phyloP scores from a whole-genome alignment of 2,797 vertebrate species.

The Pseudomugil gertrudae region DNA sequence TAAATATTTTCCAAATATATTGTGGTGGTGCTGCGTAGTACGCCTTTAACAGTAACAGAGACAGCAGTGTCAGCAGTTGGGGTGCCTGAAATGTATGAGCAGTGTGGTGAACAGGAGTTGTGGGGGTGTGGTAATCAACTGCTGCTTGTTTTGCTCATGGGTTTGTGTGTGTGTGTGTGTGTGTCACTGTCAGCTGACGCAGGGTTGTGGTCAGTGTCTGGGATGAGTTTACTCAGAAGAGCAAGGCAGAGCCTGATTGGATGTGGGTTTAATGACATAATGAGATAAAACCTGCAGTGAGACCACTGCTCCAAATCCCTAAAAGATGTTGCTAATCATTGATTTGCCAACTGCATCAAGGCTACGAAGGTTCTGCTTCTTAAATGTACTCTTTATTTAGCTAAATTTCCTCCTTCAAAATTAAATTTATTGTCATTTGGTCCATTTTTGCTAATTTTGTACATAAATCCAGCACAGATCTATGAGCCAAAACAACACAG shows the following conservation, averaged over 20 bases:
- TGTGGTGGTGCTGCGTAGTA: not conserved
- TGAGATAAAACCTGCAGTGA: conserved; percentile 59
- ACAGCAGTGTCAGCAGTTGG: conserved; percentile 16
- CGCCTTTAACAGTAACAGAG: not conserved
- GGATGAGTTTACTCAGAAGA: conserved; percentile 71
- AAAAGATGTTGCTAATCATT: conserved; percentile 24
- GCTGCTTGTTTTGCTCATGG: conserved; percentile 49
- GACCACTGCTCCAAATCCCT: conserved; percentile 26
- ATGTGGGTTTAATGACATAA: conserved; percentile 73
- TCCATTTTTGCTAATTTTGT: not conserved
- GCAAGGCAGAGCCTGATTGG: conserved; percentile 55
- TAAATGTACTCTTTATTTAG: not conserved
- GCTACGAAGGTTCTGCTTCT: conserved; percentile 5
- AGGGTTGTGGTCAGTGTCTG: conserved; percentile 50
- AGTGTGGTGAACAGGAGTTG: conserved; percentile 37
- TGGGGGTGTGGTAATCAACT: conserved; percentile 43
- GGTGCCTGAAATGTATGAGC: conserved; percentile 36
- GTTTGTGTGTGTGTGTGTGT: conserved; percentile 30
- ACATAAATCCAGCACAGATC: not conserved
- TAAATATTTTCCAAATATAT: not conserved
- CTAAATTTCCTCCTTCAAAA: not conserved
- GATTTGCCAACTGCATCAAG: conserved; percentile 20
- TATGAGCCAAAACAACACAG: too few relatives aligned
- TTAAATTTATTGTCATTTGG: not conserved
- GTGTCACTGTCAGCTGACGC: conserved; percentile 61